Evolutionary conservation across 2,888 invertebrate genomes (phyloP).

Genomic region (Myopa testacea): DNA sequence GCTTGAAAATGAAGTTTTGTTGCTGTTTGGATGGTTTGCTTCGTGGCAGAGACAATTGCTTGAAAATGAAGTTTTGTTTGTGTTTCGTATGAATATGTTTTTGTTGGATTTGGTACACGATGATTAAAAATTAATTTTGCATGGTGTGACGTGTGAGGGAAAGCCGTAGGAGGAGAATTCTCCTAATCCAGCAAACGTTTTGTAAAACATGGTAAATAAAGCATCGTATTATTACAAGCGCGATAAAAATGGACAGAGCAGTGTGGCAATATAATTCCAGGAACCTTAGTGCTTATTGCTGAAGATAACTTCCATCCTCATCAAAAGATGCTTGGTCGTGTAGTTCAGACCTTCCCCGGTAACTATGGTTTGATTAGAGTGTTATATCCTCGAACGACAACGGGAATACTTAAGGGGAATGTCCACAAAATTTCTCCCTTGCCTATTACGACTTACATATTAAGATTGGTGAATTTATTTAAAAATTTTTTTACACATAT

Average conservation of each 20-base stretch:
- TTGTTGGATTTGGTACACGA: too few relatives aligned
- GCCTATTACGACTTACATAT: too few relatives aligned
- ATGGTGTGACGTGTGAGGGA: too few relatives aligned
- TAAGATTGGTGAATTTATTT: too few relatives aligned
- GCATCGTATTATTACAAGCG: neutral
- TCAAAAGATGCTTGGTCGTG: neutral
- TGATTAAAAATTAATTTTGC: too few relatives aligned
- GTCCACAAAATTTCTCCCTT: too few relatives aligned
- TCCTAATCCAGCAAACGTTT: neutral
- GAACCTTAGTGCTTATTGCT: conserved; percentile 1
- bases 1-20: too few relatives aligned
- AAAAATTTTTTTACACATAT: too few relatives aligned
- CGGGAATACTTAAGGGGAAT: conserved; percentile 5
- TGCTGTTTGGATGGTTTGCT: too few relatives aligned
- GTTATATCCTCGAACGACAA: neutral
- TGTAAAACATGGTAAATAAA: neutral
- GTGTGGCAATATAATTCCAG: neutral
- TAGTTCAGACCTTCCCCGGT: conserved; percentile 5
- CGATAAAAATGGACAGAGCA: conserved; percentile 1
- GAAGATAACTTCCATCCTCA: conserved; percentile 8
- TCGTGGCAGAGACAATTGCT: too few relatives aligned
- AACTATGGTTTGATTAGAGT: neutral
- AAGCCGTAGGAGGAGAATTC: conserved; percentile 23
- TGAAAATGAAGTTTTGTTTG: too few relatives aligned
- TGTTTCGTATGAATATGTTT: too few relatives aligned